Base-by-base conservation (phyloP, 2,797 vertebrate species). In the Oryzias dopingdopingensis region DNA sequence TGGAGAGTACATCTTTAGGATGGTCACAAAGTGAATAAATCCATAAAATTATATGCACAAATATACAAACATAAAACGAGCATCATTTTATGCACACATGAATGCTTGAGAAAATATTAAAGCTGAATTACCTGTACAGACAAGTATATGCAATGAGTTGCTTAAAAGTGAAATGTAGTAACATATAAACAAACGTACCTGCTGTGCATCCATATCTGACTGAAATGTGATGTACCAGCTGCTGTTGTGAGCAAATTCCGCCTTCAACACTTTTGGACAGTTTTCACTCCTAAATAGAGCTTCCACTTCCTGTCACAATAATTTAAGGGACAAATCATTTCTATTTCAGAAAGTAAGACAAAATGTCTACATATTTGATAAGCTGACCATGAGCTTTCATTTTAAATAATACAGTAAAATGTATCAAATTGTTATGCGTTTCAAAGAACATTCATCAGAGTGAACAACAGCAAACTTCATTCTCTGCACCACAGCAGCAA, bases 201-300 rank as follows among this genome's bases (percentile, higher is more conserved):
- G 95, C 6, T 96, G 95, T 1, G 97, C 97, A 68, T 99, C 97
- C 13, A 95, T 96, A 59, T 99, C 97, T 0, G 97, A 97, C 86
- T 97, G 95, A 92, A 99, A 99, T 67, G 96, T 99, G 72, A 99
- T 92, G 88, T 98, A 99, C 97, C 97, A 99, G 92, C 93, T 99
- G 91, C 94, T 99, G 89, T 99, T 99, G 90, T 99, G 97, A 54
- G 96, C 97, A 92, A 99, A 98, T 81, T 99, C 95, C 79, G 93
- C 95, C 84, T 95, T 95, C 76, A 99, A 93, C 67, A 95, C 93
- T 85, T 95, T 95, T 17, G 97, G 96, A 73, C 97, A 99, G 83
- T 94, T 94, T 67, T 97, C 95, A 43, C 92, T 94, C 86, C 94
- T 93, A 72, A 99, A 99, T 59, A 99, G 92, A 79, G 93, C 92